Base-by-base conservation (phyloP, 2,797 vertebrate genomes). In the Neomorphus geoffroyi region DNA sequence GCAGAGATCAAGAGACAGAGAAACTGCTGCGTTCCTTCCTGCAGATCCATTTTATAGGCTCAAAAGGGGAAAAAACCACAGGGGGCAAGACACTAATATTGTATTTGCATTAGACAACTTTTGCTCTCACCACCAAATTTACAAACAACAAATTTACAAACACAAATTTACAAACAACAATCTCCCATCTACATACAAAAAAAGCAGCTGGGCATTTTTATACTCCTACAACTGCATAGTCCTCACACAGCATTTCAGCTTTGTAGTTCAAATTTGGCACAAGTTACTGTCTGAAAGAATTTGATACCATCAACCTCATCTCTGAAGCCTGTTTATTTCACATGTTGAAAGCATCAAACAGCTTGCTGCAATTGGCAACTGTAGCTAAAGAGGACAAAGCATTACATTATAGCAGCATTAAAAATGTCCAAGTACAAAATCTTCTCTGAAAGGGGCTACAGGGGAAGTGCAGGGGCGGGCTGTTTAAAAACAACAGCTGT, bases 341-440 rank as follows among this genome's bases (percentile, higher is more conserved):
- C 62, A 18, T 18, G 27, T 9, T 75, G 77, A 77, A 79, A 88
- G 46, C 48, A 90, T n/a, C 41, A 83, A 90, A 80, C 69, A 93
- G 70, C 88, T 94, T 95, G 70, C 39, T 13, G 24, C 46, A 90
- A 64, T 41, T 95, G 88, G 77, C 58, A 94, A 69, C 54, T 33
- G 46, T 1, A 61, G 53, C n/a, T 80, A n/a, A 57, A 83, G 32
- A 85, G 57, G 80, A 86, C 62, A 66, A 67, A 75, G 80, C 64
- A 64, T 77, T 93, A 70, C 39, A 70, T 84, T 84, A 43, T 14
- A 75, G 35, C 45, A 54, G 12, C 93, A 93, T 90, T 88, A 84
- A 88, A 94, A 95, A 82, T 4, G 3, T 94, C 86, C 83, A 90
- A 92, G 88, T 88, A 95, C 92, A 96, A 94, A 93, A 79, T 94